A percentile compares a stretch with the other conserved stretches of the same genome.
phyloP scores from a whole-genome alignment of 2,113 vertebrate genomes.

The Gambusia affinis region DNA sequence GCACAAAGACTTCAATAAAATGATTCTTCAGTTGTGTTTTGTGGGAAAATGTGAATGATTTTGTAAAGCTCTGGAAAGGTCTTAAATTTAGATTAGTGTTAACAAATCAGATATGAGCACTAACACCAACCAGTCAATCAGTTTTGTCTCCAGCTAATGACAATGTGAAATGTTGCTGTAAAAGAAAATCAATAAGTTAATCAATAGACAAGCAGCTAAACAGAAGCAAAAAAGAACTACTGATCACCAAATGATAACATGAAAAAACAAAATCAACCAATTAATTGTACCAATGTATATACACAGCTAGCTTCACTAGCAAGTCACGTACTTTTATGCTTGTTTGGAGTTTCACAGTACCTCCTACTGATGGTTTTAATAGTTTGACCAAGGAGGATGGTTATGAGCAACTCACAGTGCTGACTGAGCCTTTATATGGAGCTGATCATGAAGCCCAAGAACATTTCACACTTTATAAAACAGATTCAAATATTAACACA shows the following conservation, averaged over 20 bases:
- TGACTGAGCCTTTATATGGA: not conserved
- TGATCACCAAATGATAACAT: not conserved
- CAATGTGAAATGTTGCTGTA: slow-evolving; percentile 24
- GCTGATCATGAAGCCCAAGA: not conserved
- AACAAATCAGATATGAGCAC: slow-evolving; percentile 10
- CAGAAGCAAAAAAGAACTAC: not conserved
- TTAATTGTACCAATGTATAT: not conserved
- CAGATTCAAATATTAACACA: too few relatives aligned
- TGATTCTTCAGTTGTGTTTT: not conserved
- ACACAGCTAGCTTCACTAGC: not conserved
- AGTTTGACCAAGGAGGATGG: not conserved
- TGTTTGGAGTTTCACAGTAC: not conserved
- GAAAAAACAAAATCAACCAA: not conserved
- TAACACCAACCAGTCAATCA: not conserved
- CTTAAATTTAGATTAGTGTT: not conserved
- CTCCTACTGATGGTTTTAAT: slow-evolving; percentile 3
- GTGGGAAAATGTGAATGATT: not conserved
- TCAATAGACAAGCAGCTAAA: slow-evolving; percentile 5
- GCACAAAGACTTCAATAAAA: not conserved
- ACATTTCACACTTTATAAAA: not conserved
- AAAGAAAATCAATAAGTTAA: slow-evolving; percentile 23
- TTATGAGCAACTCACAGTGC: not conserved
- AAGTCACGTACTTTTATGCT: not conserved
- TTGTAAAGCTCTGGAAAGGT: not conserved
- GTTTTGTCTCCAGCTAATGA: slow-evolving; percentile 1